A percentile compares a stretch with the other conserved stretches of the same genome.
Conservation (phyloP, 2,888 invertebrate genomes). For the Troglohyphantes excavatus region DNA sequence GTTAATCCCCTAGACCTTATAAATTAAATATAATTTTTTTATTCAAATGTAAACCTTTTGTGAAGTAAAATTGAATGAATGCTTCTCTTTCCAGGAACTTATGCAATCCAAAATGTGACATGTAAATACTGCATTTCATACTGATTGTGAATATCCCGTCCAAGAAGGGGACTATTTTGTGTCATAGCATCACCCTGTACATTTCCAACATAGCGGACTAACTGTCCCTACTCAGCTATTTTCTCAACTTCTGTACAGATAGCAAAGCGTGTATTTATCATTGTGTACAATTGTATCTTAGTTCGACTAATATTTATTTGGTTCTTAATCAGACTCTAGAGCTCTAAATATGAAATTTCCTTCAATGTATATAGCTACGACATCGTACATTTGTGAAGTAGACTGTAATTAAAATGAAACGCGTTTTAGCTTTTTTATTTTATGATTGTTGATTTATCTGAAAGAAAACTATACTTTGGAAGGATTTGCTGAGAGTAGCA, state of each 20-base stretch:
- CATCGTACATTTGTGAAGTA: conserved; percentile 64
- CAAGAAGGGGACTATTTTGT: conserved; percentile 77
- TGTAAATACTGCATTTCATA: conserved; percentile 72
- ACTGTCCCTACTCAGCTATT: conserved; percentile 76
- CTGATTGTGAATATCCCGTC: conserved; percentile 76
- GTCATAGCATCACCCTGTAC: conserved; percentile 77
- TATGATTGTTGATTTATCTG: conserved; percentile 73
- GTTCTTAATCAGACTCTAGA: conserved; percentile 44
- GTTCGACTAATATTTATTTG: conserved; percentile 70
- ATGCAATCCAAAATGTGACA: conserved; percentile 31
- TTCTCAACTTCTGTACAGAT: conserved; percentile 77
- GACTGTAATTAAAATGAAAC: conserved; percentile 74
- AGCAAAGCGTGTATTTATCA: conserved; percentile 74
- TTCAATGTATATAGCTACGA: conserved; percentile 42
- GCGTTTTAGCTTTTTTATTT: conserved; percentile 72
- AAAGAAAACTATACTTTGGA: conserved; percentile 55
- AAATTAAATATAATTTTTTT: no score
- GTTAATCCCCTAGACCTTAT: no score
- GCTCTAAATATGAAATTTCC: conserved; percentile 10
- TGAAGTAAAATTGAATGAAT: no score
- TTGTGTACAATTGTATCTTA: conserved; percentile 60
- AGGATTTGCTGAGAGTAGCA: conserved; percentile 54
- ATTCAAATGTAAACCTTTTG: not conserved
- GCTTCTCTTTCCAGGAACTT: conserved; percentile 20
- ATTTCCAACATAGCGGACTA: conserved; percentile 75